Evolutionary conservation across 2,888 invertebrate genomes (phyloP).

Genomic region (Resseliella maxima): DNA sequence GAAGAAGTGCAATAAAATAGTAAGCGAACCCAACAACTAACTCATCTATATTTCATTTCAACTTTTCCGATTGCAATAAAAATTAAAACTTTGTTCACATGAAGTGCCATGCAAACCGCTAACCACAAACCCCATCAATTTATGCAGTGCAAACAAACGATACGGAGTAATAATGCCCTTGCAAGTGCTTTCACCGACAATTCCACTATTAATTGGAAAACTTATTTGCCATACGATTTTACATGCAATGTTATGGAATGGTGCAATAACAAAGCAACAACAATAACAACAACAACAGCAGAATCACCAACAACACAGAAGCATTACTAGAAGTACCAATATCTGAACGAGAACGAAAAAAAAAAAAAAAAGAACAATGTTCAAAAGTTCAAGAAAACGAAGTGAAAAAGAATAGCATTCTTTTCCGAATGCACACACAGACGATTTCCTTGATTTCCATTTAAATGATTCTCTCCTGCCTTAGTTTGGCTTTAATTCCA

Average conservation of each 20-base stretch:
- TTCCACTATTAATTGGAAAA: constrained; percentile 38
- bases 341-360: not conserved
- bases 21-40: not conserved
- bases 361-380: not conserved
- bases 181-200: constrained; percentile 18
- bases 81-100: constrained; percentile 25
- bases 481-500: not conserved
- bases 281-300: not conserved
- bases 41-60: constrained; percentile 19
- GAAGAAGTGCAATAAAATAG: not conserved
- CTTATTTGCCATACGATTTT: constrained; percentile 26
- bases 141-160: constrained; percentile 29
- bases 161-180: not conserved
- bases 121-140: not conserved
- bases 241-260: constrained; percentile 15
- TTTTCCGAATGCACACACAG: not conserved
- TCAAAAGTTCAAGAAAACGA: not conserved
- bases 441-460: not conserved
- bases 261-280: not conserved
- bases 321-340: no score
- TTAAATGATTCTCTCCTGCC: not conserved
- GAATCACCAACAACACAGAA: no score
- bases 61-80: constrained; percentile 6
- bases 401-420: not conserved
- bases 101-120: not conserved